These are phyloP conservation scores for Hypanus sabinus DNA, from an alignment of 2,113 vertebrate genomes.

Conservation along the genomic window DNA sequence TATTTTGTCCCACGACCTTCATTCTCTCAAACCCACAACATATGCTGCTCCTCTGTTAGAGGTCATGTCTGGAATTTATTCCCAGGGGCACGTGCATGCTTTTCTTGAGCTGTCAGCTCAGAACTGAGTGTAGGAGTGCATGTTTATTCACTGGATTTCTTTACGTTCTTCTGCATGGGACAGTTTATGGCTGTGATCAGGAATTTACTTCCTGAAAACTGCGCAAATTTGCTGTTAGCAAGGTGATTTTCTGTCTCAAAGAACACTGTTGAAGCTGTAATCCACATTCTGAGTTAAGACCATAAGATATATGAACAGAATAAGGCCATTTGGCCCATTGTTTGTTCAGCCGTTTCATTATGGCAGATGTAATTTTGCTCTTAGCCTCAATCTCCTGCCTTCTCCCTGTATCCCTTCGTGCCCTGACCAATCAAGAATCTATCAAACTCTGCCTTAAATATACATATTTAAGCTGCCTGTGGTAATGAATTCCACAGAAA, in stretches of 20 bases:
- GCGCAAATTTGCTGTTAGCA: not conserved
- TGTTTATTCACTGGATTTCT: slow-evolving; percentile 13
- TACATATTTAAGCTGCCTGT: no score
- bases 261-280: not conserved
- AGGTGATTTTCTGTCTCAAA: not conserved
- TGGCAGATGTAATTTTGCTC: no score
- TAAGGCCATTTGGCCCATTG: no score
- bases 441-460: no score
- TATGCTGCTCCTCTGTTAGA: not conserved
- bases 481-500: no score
- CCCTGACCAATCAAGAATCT: no score
- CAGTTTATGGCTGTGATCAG: not conserved
- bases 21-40: not conserved
- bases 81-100: slow-evolving; percentile 10
- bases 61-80: slow-evolving; percentile 23
- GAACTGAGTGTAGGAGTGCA: not conserved
- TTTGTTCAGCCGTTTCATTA: no score
- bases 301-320: no score
- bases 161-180: not conserved
- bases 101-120: not conserved
- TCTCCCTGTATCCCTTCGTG: not conserved
- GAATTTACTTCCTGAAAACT: not conserved
- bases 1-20: slow-evolving; percentile 33
- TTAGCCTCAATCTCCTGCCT: not conserved
- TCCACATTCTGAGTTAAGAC: not conserved